Base-by-base conservation (phyloP, 2,797 vertebrate species). In the Epinephelus coioides region DNA sequence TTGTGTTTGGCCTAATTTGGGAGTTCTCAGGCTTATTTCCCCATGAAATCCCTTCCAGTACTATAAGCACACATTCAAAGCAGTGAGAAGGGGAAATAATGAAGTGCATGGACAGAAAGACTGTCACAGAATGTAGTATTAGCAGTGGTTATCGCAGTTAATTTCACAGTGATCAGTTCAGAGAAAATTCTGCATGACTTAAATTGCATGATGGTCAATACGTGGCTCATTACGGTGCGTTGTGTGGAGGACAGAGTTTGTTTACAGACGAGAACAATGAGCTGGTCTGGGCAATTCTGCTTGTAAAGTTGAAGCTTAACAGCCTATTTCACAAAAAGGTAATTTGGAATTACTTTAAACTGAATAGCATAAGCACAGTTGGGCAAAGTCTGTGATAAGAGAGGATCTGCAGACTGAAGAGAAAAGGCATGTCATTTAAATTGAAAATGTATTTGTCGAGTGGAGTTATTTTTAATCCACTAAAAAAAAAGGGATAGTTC, bases 161-260 rank as follows among this genome's bases (percentile, higher is more conserved):
- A 92, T 92, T 91, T 93, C 89, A 90, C 89, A 90, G 85, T 81
- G 79, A 88, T 88, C 82, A 79, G 73, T 80, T 87, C 73, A 64
- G 77, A 55, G 59, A 68, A 69, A 87, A 82, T 67, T 64, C 61
- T 61, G 44, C 56, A 23, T 0, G 60, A 70, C 53, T 73, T 65
- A 69, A 83, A 81, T 30, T 44, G 60, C 63, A n/a, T 43, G 47
- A 69, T 75, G 73, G 76, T 84, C 81, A 86, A 65, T 73, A 74
- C 66, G 74, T 82, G 44, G 55, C 44, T 75, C 71, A 64, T 77
- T 82, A 64, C 17, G 8, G 21, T 23, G 46, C 25, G 5, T 30
- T 15, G 65, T 49, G 62, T 30, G 53, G 53, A 79, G 70, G 53
- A 67, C 66, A 4, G 10, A 44, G 38, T 79, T 83, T 88, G 68